A percentile compares a stretch with the other conserved stretches of the same genome.
These are phyloP conservation scores for Antidorcas marsupialis DNA, from an alignment of 2,113 vertebrate species.

Conservation along the genomic window DNA sequence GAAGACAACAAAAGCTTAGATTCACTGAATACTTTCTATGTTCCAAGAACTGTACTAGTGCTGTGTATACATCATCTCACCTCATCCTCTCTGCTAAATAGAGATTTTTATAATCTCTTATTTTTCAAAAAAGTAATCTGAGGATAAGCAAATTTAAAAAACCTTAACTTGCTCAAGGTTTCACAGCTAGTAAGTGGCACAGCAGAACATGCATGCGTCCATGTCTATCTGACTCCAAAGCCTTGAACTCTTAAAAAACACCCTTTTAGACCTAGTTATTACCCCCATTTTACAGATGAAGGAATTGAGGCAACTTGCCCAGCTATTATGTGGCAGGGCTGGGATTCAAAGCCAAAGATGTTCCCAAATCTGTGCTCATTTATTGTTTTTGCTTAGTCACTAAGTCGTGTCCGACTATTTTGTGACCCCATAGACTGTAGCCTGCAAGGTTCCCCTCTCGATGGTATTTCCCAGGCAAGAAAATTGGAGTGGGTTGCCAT, in stretches of 20 bases:
- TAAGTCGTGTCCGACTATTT: neutral
- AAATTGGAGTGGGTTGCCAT: neutral
- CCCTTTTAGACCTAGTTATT: neutral
- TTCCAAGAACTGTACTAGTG: neutral
- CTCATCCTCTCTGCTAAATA: neutral
- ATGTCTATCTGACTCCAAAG: neutral
- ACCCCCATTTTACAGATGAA: neutral
- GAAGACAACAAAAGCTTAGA: neutral
- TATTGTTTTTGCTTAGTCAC: neutral
- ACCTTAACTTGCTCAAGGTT: neutral
- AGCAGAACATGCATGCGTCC: neutral
- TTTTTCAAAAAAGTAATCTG: conserved; percentile 12
- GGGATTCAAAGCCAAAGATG: neutral
- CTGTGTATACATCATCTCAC: neutral
- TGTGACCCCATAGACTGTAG: neutral
- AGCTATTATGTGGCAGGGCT: neutral
- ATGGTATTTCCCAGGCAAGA: neutral
- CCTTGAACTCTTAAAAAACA: neutral
- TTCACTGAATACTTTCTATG: neutral
- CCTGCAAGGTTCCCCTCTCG: neutral
- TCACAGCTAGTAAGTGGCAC: neutral
- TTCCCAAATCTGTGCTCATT: neutral
- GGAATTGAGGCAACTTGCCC: neutral
- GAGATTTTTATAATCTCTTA: neutral
- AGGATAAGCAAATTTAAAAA: neutral